Evolutionary conservation across 2,113 vertebrate species (phyloP).

Genomic region (Halichoeres trimaculatus): DNA sequence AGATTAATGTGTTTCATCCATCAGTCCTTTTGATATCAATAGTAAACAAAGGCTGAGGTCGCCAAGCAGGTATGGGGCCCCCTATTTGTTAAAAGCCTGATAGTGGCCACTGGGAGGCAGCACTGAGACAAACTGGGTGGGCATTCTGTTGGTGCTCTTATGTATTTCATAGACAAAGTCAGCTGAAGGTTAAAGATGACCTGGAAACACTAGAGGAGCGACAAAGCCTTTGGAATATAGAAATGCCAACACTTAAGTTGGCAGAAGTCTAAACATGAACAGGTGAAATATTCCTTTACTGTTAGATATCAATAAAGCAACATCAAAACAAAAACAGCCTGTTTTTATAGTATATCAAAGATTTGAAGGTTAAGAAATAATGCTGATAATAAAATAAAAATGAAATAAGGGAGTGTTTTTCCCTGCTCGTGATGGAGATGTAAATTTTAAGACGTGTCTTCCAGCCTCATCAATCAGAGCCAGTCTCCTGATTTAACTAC

Average conservation of each 20-base stretch:
- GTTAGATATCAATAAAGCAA: neutral
- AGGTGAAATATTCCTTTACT: neutral
- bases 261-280: neutral
- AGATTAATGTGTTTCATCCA: neutral
- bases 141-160: constrained; percentile 8
- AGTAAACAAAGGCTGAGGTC: neutral
- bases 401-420: neutral
- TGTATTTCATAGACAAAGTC: constrained; percentile 57
- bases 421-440: neutral
- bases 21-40: neutral
- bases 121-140: constrained; percentile 12
- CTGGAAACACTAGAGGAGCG: constrained; percentile 13
- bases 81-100: constrained; percentile 25
- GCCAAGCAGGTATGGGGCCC: constrained; percentile 15
- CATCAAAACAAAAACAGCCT: too few relatives aligned
- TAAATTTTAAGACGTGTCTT: neutral
- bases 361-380: too few relatives aligned
- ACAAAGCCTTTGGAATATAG: neutral
- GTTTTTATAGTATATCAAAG: too few relatives aligned
- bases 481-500: neutral
- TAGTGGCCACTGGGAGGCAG: constrained; percentile 51
- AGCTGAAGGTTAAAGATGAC: constrained; percentile 67
- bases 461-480: neutral
- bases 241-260: neutral
- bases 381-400: too few relatives aligned